phyloP scores from a whole-genome alignment of 2,888 invertebrate species.

The Miltochrista miniata region DNA sequence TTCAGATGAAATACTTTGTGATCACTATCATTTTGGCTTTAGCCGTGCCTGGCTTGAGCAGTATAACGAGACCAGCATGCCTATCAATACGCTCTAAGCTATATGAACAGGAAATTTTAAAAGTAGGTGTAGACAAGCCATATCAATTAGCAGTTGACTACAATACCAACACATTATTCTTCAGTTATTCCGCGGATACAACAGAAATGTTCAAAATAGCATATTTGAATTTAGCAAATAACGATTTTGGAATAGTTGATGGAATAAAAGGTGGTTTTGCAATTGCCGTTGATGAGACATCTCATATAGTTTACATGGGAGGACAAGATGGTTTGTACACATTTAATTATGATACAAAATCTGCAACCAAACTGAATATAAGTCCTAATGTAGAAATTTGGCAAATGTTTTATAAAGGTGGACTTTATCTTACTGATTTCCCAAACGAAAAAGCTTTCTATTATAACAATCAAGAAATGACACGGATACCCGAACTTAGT shows the following conservation, averaged over 20 bases:
- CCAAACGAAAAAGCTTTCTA: slow-evolving; percentile 44
- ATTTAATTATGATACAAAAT: slow-evolving; percentile 50
- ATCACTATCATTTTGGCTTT: slow-evolving; percentile 21
- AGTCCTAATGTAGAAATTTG: slow-evolving; percentile 51
- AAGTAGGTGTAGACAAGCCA: slow-evolving; percentile 43
- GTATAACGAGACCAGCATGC: slow-evolving; percentile 7
- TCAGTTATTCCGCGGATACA: slow-evolving; percentile 47
- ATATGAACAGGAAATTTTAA: slow-evolving; percentile 45
- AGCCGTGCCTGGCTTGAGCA: slow-evolving; percentile 11
- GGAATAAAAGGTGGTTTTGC: slow-evolving; percentile 60
- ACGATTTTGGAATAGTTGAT: slow-evolving; percentile 43
- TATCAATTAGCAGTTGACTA: slow-evolving; percentile 66
- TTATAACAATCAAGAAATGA: slow-evolving; percentile 32
- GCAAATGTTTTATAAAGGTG: slow-evolving; percentile 63
- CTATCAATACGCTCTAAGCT: slow-evolving; percentile 7
- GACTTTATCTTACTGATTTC: slow-evolving; percentile 61
- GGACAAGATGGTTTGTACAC: slow-evolving; percentile 58
- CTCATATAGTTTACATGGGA: slow-evolving; percentile 58
- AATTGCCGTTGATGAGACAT: slow-evolving; percentile 50
- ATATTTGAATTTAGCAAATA: slow-evolving; percentile 55
- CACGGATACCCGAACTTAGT: slow-evolving; percentile 35
- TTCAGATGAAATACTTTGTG: slow-evolving; percentile 43
- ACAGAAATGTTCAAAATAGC: slow-evolving; percentile 45
- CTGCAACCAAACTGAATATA: slow-evolving; percentile 39
- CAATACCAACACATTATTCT: slow-evolving; percentile 61